These are phyloP conservation scores for Tenualosa ilisha DNA, from an alignment of 2,797 vertebrate species.

Conservation along the genomic window DNA sequence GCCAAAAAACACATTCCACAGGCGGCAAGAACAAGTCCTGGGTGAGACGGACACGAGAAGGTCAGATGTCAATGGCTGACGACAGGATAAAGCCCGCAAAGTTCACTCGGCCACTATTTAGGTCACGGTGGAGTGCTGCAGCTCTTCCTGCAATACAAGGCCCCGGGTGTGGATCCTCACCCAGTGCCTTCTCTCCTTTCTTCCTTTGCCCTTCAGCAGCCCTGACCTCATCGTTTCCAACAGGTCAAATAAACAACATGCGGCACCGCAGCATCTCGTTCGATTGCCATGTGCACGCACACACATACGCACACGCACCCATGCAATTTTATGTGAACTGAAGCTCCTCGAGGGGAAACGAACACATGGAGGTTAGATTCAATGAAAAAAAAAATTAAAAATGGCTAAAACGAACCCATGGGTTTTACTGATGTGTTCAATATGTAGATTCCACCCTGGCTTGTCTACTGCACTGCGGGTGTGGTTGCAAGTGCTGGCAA, in stretches of 20 bases:
- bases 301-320: not conserved
- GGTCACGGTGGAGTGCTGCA: not conserved
- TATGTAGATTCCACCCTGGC: not conserved
- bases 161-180: not conserved
- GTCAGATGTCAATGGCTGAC: constrained; percentile 5
- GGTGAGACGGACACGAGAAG: constrained; percentile 20
- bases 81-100: constrained; percentile 16
- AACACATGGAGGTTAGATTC: not conserved
- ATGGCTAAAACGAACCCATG: not conserved
- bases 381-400: no score
- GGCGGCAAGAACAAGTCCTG: constrained; percentile 11
- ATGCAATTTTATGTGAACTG: not conserved
- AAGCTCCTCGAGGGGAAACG: not conserved
- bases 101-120: not conserved
- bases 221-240: constrained; percentile 45
- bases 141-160: constrained; percentile 1
- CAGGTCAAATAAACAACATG: constrained; percentile 28
- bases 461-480: not conserved
- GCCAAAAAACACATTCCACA: constrained; percentile 14
- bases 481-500: not conserved
- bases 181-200: constrained; percentile 55
- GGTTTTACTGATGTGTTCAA: not conserved
- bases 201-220: constrained; percentile 59
- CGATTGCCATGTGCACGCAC: not conserved
- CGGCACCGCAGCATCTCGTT: not conserved